Conservation (phyloP, 2,113 vertebrate genomes). For the Pteruthius melanotis region DNA sequence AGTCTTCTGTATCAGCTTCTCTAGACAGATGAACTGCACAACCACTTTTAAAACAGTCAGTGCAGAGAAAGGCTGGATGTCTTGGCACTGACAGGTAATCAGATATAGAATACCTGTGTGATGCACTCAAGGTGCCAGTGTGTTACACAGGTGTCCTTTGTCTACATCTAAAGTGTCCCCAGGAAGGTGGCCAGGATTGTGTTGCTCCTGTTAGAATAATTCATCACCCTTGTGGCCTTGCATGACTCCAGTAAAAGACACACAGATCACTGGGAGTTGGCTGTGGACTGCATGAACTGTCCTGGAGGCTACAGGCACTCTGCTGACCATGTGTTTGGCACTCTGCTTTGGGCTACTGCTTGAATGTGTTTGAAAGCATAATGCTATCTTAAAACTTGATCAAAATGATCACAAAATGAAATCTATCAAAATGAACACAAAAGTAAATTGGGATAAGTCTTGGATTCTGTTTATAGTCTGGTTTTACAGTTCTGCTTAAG, state of each 20-base stretch:
- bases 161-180: background rate
- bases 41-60: background rate
- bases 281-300: background rate
- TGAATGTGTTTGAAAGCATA: background rate
- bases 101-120: background rate
- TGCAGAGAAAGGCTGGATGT: background rate
- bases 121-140: background rate
- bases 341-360: background rate
- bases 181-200: conserved; percentile 5
- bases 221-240: background rate
- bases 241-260: background rate
- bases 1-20: background rate
- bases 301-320: background rate
- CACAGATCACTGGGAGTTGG: background rate
- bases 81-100: background rate
- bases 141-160: conserved; percentile 22
- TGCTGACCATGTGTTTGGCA: background rate
- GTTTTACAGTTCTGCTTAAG: background rate
- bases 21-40: background rate
- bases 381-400: background rate
- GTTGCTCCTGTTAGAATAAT: background rate
- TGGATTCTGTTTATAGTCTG: background rate
- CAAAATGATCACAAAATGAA: background rate
- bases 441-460: background rate
- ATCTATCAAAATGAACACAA: background rate